These are phyloP conservation scores for Leptinotarsa juncta DNA, from an alignment of 2,888 invertebrate genomes.

Conservation along the genomic window DNA sequence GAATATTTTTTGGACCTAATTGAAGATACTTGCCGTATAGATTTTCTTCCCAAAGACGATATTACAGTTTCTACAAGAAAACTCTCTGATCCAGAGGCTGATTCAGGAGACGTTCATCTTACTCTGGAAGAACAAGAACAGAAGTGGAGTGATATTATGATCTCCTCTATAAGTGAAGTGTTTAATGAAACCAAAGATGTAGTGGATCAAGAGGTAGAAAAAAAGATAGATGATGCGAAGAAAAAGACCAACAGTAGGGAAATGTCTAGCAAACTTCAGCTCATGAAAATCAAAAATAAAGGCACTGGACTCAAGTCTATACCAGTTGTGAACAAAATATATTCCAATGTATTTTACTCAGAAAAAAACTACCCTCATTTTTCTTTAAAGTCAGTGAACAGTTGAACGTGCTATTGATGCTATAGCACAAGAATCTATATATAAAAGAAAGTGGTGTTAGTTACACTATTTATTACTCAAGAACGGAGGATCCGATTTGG, in stretches of 20 bases:
- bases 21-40: constrained; percentile 88
- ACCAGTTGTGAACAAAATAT: constrained; percentile 75
- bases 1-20: constrained; percentile 83
- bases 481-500: too few relatives aligned
- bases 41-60: constrained; percentile 85
- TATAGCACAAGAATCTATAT: constrained; percentile 69
- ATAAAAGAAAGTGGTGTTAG: constrained; percentile 68
- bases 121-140: constrained; percentile 89
- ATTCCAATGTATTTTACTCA: constrained; percentile 74
- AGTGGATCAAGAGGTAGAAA: constrained; percentile 73
- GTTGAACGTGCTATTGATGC: constrained; percentile 73
- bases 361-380: constrained; percentile 68
- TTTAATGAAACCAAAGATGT: constrained; percentile 73
- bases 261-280: constrained; percentile 80
- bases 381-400: constrained; percentile 77
- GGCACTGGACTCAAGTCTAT: constrained; percentile 77
- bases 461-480: too few relatives aligned
- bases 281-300: constrained; percentile 86
- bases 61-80: constrained; percentile 87
- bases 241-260: constrained; percentile 74
- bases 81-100: constrained; percentile 92
- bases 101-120: constrained; percentile 90
- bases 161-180: constrained; percentile 68
- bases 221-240: constrained; percentile 71
- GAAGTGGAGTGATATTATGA: constrained; percentile 71